Evolutionary conservation across 2,113 vertebrate species (phyloP).

Genomic region (Paracanthobrama guichenoti): DNA sequence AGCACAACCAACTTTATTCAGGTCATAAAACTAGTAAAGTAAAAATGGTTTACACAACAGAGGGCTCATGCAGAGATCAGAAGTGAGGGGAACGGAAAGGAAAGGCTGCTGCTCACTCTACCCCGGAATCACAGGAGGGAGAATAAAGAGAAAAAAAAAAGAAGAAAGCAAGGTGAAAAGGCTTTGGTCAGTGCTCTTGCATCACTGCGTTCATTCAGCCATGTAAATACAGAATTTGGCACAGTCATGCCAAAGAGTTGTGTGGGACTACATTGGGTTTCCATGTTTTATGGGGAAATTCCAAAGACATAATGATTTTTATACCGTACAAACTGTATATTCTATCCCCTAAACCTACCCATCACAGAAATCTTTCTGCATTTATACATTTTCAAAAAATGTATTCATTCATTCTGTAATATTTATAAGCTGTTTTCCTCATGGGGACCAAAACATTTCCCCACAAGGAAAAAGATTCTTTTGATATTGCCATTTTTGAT

Average conservation of each 20-base stretch:
- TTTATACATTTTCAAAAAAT: too few species aligned
- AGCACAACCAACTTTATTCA: neutral
- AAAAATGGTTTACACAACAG: slow-evolving; percentile 24
- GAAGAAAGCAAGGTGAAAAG: slow-evolving; percentile 12
- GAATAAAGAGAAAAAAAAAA: slow-evolving; percentile 1
- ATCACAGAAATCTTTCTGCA: too few species aligned
- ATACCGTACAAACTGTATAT: too few species aligned
- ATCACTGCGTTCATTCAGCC: slow-evolving; percentile 31
- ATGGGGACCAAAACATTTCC: too few species aligned
- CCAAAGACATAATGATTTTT: too few species aligned
- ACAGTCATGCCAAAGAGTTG: slow-evolving; percentile 21
- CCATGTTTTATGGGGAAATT: too few species aligned
- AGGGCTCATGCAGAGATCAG: slow-evolving; percentile 31
- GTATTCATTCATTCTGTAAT: too few species aligned
- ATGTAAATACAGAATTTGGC: slow-evolving; percentile 24
- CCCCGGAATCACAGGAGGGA: slow-evolving; percentile 20
- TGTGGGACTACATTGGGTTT: too few species aligned
- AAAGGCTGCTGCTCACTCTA: slow-evolving; percentile 7
- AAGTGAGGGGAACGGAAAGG: slow-evolving; percentile 13
- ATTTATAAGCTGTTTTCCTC: too few species aligned
- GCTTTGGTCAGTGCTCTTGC: slow-evolving; percentile 25
- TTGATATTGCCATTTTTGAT: too few species aligned
- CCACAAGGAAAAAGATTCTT: too few species aligned
- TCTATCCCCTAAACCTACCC: too few species aligned
- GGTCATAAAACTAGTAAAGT: neutral